A percentile compares a stretch with the other conserved stretches of the same genome.
phyloP scores from a whole-genome alignment of 2,797 vertebrate species.

The Trachops cirrhosus region DNA sequence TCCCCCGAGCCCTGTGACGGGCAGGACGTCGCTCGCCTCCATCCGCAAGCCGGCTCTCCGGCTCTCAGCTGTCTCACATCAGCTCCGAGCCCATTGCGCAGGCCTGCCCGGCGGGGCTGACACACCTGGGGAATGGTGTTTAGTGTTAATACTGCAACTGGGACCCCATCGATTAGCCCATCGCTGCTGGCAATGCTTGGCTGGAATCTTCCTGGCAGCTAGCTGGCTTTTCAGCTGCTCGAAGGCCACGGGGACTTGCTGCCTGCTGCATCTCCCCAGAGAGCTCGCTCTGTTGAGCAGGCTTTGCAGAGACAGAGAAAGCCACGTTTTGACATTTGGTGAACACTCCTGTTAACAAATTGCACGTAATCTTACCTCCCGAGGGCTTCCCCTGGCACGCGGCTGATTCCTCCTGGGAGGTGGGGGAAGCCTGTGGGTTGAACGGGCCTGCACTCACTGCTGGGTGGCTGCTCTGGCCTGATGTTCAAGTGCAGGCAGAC shows the following conservation, averaged over 20 bases:
- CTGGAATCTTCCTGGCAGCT: background rate
- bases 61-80: background rate
- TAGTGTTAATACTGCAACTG: background rate
- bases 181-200: background rate
- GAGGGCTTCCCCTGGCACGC: background rate
- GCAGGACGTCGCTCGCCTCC: background rate
- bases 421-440: background rate
- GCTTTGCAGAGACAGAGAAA: background rate
- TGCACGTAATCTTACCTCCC: background rate
- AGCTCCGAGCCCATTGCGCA: background rate
- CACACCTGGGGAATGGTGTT: background rate
- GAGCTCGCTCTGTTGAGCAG: background rate
- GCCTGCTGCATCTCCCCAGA: background rate
- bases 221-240: background rate
- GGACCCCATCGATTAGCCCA: background rate
- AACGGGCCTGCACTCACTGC: accelerated
- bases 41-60: background rate
- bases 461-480: background rate
- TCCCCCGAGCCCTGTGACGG: accelerated
- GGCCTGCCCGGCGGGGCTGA: background rate
- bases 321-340: background rate
- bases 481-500: background rate
- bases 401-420: background rate
- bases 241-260: background rate
- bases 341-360: background rate